phyloP scores from a whole-genome alignment of 2,888 invertebrate genomes.

The Drosophila ochracea region DNA sequence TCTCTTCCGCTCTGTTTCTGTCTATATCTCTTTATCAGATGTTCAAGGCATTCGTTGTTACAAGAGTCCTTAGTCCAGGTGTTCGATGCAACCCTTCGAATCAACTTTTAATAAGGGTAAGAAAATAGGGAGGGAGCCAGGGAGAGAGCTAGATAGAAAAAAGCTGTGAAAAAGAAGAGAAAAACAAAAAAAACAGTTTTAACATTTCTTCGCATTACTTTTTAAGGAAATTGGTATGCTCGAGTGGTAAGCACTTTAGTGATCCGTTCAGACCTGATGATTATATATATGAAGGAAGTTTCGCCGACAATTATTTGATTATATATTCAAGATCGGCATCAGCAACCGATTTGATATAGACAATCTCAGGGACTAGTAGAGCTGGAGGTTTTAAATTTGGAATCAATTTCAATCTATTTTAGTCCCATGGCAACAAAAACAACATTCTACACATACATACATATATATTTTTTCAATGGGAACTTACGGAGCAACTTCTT shows the following conservation, averaged over 20 bases:
- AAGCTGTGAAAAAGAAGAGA: not conserved
- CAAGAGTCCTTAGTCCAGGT: not conserved
- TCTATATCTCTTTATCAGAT: not conserved
- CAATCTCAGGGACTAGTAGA: not conserved
- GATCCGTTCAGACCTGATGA: not conserved
- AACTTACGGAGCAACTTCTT: not conserved
- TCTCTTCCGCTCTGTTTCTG: not conserved
- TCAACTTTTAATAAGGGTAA: not conserved
- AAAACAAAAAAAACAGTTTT: not conserved
- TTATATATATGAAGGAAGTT: not conserved
- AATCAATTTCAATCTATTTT: not conserved
- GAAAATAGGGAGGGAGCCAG: not conserved
- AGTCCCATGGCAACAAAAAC: not conserved
- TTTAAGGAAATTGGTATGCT: not conserved
- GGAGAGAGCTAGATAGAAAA: not conserved
- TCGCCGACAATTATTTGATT: not conserved
- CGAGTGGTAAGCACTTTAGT: not conserved
- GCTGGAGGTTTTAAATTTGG: not conserved
- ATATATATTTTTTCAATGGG: not conserved
- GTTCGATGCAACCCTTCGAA: constrained; percentile 5
- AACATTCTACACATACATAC: not conserved
- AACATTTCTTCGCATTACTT: not conserved
- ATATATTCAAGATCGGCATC: not conserved
- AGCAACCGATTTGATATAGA: not conserved
- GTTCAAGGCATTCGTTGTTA: not conserved